These are phyloP conservation scores for Herminia tarsipennalis DNA, from an alignment of 2,888 invertebrate species.

Conservation along the genomic window DNA sequence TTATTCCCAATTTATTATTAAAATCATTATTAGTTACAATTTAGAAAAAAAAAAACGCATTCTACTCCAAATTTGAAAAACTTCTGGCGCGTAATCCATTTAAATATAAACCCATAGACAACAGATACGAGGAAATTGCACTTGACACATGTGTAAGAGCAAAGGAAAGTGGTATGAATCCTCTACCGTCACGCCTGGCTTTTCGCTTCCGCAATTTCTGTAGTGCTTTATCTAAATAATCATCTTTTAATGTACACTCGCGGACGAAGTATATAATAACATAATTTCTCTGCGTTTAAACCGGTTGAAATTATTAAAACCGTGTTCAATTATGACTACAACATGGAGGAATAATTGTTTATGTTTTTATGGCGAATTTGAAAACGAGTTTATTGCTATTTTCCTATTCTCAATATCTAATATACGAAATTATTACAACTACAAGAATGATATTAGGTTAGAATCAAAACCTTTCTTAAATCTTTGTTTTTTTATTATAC, in stretches of 20 bases:
- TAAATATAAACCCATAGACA: constrained; percentile 18
- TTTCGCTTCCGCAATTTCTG: constrained; percentile 37
- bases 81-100: constrained; percentile 9
- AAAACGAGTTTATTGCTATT: too few relatives aligned
- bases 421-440: too few relatives aligned
- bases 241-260: constrained; percentile 45
- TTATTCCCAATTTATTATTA: too few relatives aligned
- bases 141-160: constrained; percentile 28
- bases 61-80: background rate
- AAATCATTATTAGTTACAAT: too few relatives aligned
- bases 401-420: too few relatives aligned
- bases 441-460: too few relatives aligned
- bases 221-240: constrained; percentile 43
- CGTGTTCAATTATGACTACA: background rate
- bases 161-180: constrained; percentile 48
- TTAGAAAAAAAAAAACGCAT: too few relatives aligned
- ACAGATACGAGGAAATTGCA: constrained; percentile 11
- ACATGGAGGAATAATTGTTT: too few relatives aligned
- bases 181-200: constrained; percentile 32
- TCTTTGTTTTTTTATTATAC: too few relatives aligned
- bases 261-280: constrained; percentile 25
- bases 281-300: constrained; percentile 18
- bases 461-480: too few relatives aligned
- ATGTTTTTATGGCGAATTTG: too few relatives aligned
- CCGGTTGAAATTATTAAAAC: background rate